These are phyloP conservation scores for Cheilosia vernalis DNA, from an alignment of 2,888 invertebrate genomes.

Conservation along the genomic window DNA sequence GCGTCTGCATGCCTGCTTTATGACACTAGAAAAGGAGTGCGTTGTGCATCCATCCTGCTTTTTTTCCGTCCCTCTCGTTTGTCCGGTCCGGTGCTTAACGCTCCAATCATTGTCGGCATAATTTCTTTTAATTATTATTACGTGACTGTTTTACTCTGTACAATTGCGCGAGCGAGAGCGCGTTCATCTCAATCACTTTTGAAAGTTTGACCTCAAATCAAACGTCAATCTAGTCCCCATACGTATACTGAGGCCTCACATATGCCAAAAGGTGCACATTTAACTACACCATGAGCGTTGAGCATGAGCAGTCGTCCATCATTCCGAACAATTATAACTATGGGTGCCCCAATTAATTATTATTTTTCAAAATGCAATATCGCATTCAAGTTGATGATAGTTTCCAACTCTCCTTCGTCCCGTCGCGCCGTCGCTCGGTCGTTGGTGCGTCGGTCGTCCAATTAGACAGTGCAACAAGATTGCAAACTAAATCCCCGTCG, in stretches of 20 bases:
- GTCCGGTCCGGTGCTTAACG: conserved; percentile 35
- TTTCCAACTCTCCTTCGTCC: conserved; percentile 25
- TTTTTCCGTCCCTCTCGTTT: not conserved
- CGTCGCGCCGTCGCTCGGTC: not conserved
- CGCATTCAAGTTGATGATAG: conserved; percentile 56
- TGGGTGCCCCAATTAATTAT: conserved; percentile 74
- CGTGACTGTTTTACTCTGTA: conserved; percentile 70
- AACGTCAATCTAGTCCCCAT: conserved; percentile 55
- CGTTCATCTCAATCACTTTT: conserved; percentile 70
- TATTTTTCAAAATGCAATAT: conserved; percentile 74
- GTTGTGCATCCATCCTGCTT: conserved; percentile 31
- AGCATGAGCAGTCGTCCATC: conserved; percentile 43
- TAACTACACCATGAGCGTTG: conserved; percentile 1
- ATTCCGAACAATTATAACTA: conserved; percentile 65
- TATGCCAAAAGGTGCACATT: conserved; percentile 52
- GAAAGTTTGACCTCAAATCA: conserved; percentile 75
- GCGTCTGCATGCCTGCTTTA: conserved; percentile 49
- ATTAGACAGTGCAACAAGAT: conserved; percentile 52
- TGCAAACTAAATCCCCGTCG: conserved; percentile 3
- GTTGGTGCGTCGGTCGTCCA: conserved; percentile 21
- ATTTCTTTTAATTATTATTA: conserved; percentile 75
- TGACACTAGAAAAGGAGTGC: conserved; percentile 49
- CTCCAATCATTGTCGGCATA: conserved; percentile 66
- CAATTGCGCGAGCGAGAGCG: conserved; percentile 35
- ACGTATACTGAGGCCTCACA: not conserved